A percentile compares a stretch with the other conserved stretches of the same genome.
phyloP scores from a whole-genome alignment of 2,113 vertebrate species.

The Prolemur simus region DNA sequence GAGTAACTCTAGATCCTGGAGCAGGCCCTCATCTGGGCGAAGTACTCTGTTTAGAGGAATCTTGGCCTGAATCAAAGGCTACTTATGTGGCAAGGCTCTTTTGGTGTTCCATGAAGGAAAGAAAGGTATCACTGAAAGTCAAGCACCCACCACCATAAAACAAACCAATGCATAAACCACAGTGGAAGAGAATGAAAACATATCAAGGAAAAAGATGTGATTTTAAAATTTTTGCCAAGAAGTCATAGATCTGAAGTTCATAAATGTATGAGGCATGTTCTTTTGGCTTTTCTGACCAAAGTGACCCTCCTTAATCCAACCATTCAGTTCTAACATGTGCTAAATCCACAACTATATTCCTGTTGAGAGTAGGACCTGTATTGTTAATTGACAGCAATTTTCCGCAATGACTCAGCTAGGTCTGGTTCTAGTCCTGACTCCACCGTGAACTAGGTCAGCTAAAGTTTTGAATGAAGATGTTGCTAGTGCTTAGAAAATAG shows the following conservation, averaged over 20 bases:
- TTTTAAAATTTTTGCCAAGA: background rate
- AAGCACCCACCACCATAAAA: background rate
- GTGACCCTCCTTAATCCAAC: background rate
- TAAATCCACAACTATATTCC: background rate
- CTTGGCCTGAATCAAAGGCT: background rate
- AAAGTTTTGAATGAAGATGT: background rate
- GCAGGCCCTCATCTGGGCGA: background rate
- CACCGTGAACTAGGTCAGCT: background rate
- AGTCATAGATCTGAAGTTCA: background rate
- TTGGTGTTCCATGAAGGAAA: background rate
- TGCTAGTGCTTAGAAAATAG: background rate
- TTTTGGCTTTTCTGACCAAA: background rate
- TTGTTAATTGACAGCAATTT: background rate
- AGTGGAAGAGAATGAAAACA: background rate
- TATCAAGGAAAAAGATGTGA: background rate
- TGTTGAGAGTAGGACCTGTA: background rate
- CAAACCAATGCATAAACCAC: background rate
- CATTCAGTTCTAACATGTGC: background rate
- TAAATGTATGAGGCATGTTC: background rate
- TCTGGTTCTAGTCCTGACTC: background rate
- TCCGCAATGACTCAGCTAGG: background rate
- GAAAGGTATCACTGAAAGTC: background rate
- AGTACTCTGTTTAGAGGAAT: background rate
- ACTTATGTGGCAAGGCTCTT: background rate
- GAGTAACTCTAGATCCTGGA: background rate